Conservation (phyloP, 2,797 vertebrate genomes). For the Choloepus didactylus region DNA sequence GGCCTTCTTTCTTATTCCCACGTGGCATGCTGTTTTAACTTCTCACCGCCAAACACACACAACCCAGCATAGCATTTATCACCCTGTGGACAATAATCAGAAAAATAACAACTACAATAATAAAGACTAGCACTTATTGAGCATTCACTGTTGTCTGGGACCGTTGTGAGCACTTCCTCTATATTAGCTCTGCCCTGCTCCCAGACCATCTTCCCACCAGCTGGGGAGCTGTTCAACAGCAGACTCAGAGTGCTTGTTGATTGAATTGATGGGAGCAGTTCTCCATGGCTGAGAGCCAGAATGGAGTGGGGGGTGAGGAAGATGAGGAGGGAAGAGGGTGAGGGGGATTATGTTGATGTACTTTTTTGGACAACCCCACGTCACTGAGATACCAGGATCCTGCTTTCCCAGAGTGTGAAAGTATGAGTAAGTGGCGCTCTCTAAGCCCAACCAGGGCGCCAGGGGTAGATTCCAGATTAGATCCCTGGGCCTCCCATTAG, state of each 20-base stretch:
- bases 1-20: background rate
- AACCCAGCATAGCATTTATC: background rate
- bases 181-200: background rate
- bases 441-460: background rate
- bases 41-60: too few species aligned
- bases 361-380: rapidly evolving
- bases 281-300: background rate
- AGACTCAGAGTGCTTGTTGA: background rate
- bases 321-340: background rate
- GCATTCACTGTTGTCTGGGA: background rate
- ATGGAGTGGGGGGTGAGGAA: background rate
- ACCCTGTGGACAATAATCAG: background rate
- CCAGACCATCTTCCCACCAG: background rate
- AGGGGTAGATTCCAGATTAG: background rate
- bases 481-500: background rate
- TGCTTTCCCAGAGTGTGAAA: background rate
- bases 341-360: background rate
- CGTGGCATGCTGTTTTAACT: background rate
- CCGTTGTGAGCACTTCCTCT: background rate
- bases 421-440: background rate
- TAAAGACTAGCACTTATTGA: background rate
- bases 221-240: rapidly evolving
- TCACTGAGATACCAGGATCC: background rate
- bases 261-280: background rate
- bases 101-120: background rate